These are phyloP conservation scores for Cydia amplana DNA, from an alignment of 1,140 invertebrate species.

Conservation along the genomic window DNA sequence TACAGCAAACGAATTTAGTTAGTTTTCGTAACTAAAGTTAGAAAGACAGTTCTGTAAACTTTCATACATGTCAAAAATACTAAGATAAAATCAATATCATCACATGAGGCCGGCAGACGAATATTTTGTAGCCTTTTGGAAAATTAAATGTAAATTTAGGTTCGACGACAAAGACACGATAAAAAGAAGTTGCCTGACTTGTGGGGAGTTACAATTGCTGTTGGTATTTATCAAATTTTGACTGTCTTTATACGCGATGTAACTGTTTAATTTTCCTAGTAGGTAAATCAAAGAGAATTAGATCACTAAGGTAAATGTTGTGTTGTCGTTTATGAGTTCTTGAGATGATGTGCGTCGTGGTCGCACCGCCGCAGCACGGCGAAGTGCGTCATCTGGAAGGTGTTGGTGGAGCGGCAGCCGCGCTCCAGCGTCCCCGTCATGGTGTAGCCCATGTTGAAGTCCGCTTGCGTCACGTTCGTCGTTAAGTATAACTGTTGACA, in stretches of 20 bases:
- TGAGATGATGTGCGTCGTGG: conserved; percentile 69
- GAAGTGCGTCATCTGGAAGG: conserved; percentile 91
- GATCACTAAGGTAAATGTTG: too few species aligned
- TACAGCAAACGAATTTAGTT: conserved; percentile 23
- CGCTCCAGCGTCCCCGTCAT: conserved; percentile 92
- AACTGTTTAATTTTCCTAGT: too few species aligned
- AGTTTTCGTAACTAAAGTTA: not conserved
- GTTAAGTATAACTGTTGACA: conserved; percentile 84
- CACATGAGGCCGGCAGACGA: too few species aligned
- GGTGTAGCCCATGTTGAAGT: conserved; percentile 93
- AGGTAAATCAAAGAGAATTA: too few species aligned
- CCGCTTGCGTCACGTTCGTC: conserved; percentile 87
- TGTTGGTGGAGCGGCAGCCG: conserved; percentile 87
- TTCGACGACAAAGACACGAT: too few species aligned
- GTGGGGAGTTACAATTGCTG: too few species aligned
- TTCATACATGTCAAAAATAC: conserved; percentile 9
- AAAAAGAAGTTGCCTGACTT: too few species aligned
- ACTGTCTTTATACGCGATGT: too few species aligned
- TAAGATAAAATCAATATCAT: too few species aligned
- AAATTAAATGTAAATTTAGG: too few species aligned
- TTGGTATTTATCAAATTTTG: too few species aligned
- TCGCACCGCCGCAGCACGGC: conserved; percentile 87
- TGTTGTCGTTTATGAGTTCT: conserved; percentile 51
- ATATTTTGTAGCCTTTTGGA: too few species aligned
- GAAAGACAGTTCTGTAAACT: conserved; percentile 21